Conservation (phyloP, 2,113 vertebrate genomes). For the Sebastes fasciatus region DNA sequence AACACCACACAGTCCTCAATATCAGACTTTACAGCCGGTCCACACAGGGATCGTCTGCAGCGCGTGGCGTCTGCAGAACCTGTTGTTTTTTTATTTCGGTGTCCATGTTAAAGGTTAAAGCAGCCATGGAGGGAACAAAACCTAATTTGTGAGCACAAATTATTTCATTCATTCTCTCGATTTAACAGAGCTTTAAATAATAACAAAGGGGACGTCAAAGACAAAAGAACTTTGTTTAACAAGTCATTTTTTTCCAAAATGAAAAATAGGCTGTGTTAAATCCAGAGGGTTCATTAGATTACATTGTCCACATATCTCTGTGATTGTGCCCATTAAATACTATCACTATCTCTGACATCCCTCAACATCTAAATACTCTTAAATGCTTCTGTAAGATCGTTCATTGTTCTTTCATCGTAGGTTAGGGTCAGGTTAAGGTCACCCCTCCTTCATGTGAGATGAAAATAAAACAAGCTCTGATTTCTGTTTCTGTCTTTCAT, state of each 20-base stretch:
- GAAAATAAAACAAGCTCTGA: not conserved
- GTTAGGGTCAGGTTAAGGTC: not conserved
- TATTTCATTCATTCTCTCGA: no score
- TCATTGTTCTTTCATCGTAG: not conserved
- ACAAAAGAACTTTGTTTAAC: no score
- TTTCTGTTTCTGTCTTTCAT: conserved; percentile 6
- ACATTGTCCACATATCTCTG: not conserved
- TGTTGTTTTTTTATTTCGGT: no score
- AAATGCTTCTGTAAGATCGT: not conserved
- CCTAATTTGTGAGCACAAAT: no score
- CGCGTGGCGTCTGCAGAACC: no score
- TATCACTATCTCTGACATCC: not conserved
- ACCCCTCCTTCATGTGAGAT: not conserved
- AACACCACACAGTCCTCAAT: not conserved
- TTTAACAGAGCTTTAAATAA: no score
- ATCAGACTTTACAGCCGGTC: not conserved
- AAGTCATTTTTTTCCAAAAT: not conserved
- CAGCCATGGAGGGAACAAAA: no score
- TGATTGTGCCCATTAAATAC: not conserved
- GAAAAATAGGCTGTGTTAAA: not conserved
- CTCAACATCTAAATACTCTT: not conserved
- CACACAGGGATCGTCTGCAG: no score
- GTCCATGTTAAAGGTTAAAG: no score
- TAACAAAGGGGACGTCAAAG: no score
- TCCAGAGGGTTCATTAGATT: not conserved